phyloP scores from a whole-genome alignment of 2,888 invertebrate genomes.

The Melipona beecheii region DNA sequence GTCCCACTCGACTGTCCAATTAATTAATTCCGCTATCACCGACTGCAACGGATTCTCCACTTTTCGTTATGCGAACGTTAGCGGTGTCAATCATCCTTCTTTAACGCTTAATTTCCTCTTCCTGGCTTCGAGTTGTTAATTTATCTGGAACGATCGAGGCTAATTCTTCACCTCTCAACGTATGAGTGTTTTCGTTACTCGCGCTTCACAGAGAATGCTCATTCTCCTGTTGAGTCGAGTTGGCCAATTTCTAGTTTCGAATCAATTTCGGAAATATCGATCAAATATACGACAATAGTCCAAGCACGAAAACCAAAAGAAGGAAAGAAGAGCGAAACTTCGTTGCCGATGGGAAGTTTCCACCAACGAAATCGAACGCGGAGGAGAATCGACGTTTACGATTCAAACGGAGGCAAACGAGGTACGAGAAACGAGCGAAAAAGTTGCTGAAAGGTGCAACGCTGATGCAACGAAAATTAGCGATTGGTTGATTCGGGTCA shows the following conservation, averaged over 20 bases:
- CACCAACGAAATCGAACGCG: not conserved
- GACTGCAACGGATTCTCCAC: too few species aligned
- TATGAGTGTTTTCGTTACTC: too few species aligned
- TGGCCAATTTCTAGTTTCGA: too few species aligned
- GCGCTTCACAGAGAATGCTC: too few species aligned
- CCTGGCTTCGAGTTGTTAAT: not conserved
- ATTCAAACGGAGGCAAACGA: constrained; percentile 73
- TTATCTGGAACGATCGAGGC: not conserved
- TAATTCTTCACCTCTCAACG: too few species aligned
- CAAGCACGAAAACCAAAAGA: not conserved
- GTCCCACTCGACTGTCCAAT: too few species aligned
- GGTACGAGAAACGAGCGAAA: constrained; percentile 50
- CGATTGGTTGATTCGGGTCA: too few species aligned
- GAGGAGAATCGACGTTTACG: constrained; percentile 68
- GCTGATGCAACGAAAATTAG: too few species aligned
- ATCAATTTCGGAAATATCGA: too few species aligned
- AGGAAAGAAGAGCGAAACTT: not conserved
- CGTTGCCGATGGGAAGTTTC: not conserved
- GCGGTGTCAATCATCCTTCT: not conserved
- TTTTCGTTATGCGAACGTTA: not conserved
- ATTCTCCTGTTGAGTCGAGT: too few species aligned
- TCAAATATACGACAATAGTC: not conserved
- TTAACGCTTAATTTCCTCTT: not conserved
- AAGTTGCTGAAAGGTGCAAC: constrained; percentile 27
- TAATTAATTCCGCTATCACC: not conserved